phyloP scores from a whole-genome alignment of 2,888 invertebrate species.

The Agelastica alni region DNA sequence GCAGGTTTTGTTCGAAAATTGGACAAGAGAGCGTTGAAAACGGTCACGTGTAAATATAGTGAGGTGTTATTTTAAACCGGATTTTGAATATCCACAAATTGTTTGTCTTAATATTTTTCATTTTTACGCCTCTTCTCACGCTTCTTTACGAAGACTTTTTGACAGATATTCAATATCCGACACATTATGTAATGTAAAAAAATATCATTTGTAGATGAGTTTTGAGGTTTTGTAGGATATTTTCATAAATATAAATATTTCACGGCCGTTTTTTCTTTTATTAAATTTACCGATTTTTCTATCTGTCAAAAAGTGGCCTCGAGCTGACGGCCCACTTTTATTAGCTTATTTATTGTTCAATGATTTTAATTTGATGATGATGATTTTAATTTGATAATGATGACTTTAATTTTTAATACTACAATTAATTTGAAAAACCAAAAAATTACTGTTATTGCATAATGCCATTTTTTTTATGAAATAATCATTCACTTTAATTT shows the following conservation, averaged over 20 bases:
- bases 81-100: slow-evolving; percentile 43
- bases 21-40: neutral
- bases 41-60: slow-evolving; percentile 41
- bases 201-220: slow-evolving; percentile 56
- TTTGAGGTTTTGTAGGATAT: slow-evolving; percentile 58
- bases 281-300: too few species aligned
- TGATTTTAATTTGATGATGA: too few species aligned
- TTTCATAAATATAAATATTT: slow-evolving; percentile 59
- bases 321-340: too few species aligned
- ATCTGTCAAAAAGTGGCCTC: too few species aligned
- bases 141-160: slow-evolving; percentile 35
- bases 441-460: too few species aligned
- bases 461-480: too few species aligned
- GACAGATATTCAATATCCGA: slow-evolving; percentile 46
- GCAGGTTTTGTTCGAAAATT: neutral
- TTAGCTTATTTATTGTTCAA: too few species aligned
- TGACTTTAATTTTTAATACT: too few species aligned
- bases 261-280: slow-evolving; percentile 45
- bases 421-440: too few species aligned
- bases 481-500: too few species aligned
- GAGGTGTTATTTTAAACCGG: slow-evolving; percentile 52
- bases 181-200: slow-evolving; percentile 50
- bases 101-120: slow-evolving; percentile 33
- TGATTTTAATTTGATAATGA: too few species aligned
- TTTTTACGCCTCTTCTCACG: slow-evolving; percentile 39